A percentile compares a stretch with the other conserved stretches of the same genome.
These are phyloP conservation scores for Eurytoma adleriae DNA, from an alignment of 2,888 invertebrate species.

Conservation along the genomic window DNA sequence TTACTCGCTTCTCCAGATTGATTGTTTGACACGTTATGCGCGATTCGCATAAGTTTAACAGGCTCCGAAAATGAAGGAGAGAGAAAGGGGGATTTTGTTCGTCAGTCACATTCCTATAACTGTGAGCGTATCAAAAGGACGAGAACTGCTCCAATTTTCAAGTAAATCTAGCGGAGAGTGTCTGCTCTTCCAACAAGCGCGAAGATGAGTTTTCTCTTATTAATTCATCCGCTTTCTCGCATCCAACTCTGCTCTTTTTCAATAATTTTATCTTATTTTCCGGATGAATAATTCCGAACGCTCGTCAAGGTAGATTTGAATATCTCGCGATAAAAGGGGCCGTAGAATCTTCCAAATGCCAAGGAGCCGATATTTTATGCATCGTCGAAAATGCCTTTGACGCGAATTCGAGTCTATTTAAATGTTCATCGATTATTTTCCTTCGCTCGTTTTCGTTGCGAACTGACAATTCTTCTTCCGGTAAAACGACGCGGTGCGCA, in stretches of 20 bases:
- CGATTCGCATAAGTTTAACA: too few species aligned
- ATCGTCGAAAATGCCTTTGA: not conserved
- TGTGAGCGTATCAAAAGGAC: too few species aligned
- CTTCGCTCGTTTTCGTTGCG: not conserved
- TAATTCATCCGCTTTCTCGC: constrained; percentile 5
- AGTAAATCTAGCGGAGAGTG: not conserved
- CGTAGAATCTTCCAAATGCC: not conserved
- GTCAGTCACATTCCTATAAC: not conserved
- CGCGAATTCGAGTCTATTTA: constrained; percentile 5
- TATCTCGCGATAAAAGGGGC: not conserved
- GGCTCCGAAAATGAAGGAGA: too few species aligned
- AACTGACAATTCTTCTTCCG: not conserved
- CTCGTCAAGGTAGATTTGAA: constrained; percentile 9
- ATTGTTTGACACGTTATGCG: constrained; percentile 6
- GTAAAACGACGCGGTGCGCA: constrained; percentile 3
- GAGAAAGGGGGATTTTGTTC: not conserved
- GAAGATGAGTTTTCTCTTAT: constrained; percentile 16
- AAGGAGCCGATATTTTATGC: not conserved
- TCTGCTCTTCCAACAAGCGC: not conserved
- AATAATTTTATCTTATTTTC: constrained; percentile 26
- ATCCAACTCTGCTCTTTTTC: not conserved
- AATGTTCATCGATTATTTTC: not conserved
- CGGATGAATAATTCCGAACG: constrained; percentile 14
- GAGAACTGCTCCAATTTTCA: constrained; percentile 23
- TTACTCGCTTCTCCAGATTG: constrained; percentile 14